Conservation (phyloP, 1,140 invertebrate species). For the Temnothorax nylanderi region DNA sequence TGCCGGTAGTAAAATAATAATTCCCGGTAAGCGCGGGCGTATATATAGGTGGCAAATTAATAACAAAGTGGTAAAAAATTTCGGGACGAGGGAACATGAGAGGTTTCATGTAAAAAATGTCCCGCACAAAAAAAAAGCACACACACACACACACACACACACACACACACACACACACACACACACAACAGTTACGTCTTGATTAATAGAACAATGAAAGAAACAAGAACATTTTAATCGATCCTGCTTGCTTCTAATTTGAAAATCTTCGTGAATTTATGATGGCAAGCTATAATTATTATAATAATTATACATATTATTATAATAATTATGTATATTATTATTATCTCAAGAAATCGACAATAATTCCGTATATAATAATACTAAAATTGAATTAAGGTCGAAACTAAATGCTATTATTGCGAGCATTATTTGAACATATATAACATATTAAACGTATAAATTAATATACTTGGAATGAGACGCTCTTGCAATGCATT, state of each 20-base stretch:
- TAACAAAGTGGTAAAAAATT: slow-evolving; percentile 43
- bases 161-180: too few species aligned
- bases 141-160: too few species aligned
- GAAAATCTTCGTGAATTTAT: neutral
- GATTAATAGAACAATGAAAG: neutral
- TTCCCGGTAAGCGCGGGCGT: slow-evolving; percentile 57
- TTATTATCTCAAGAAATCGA: neutral
- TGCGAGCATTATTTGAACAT: neutral
- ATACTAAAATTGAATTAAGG: neutral
- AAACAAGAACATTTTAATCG: neutral
- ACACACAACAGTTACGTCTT: neutral
- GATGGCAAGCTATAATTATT: neutral
- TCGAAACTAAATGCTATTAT: slow-evolving; percentile 5
- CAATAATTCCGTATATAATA: neutral
- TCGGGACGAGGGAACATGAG: neutral
- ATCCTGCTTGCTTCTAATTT: neutral
- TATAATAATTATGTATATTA: neutral
- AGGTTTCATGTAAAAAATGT: neutral
- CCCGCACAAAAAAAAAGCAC: too few species aligned
- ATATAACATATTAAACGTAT: slow-evolving; percentile 14
- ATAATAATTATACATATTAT: too few species aligned
- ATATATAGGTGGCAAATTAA: slow-evolving; percentile 60
- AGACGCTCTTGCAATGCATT: slow-evolving; percentile 10
- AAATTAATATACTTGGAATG: slow-evolving; percentile 30
- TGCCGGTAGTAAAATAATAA: slow-evolving; percentile 77